Percentiles rank a stretch among this genome's conserved stretches.
Conservation (phyloP, 2,888 invertebrate species). For the Globia sparganii region DNA sequence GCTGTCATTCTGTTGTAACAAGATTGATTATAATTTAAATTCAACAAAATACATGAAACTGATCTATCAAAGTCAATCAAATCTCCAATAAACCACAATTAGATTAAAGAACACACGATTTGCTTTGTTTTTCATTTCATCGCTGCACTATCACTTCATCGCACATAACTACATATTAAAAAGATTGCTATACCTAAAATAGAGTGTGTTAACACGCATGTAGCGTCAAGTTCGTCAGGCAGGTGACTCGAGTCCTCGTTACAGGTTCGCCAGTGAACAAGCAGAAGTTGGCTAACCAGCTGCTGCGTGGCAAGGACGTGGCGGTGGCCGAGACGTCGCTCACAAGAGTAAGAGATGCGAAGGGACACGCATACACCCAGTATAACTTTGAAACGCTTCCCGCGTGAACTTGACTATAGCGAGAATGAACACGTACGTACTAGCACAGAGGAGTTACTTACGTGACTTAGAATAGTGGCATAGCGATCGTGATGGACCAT, state of each 20-base stretch:
- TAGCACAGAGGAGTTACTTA: not conserved
- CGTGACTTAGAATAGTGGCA: conserved; percentile 38
- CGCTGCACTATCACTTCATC: conserved; percentile 22
- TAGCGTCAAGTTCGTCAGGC: conserved; percentile 71
- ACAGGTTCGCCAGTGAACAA: conserved; percentile 95
- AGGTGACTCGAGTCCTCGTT: conserved; percentile 78
- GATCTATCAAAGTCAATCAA: not conserved
- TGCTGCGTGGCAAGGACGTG: conserved; percentile 92
- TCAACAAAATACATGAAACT: not conserved
- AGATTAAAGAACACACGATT: conserved; percentile 2
- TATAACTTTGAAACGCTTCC: conserved; percentile 83
- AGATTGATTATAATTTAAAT: not conserved
- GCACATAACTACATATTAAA: conserved; percentile 10
- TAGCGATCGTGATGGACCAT: conserved; percentile 49
- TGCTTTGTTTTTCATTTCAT: conserved; percentile 37
- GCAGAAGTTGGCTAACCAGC: conserved; percentile 95
- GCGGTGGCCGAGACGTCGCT: conserved; percentile 94
- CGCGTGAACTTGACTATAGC: conserved; percentile 74
- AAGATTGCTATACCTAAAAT: conserved; percentile 22
- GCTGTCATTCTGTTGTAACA: not conserved
- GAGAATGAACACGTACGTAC: conserved; percentile 67
- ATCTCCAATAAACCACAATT: conserved; percentile 14
- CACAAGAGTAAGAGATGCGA: conserved; percentile 93
- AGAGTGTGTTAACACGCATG: conserved; percentile 44
- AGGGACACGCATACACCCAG: conserved; percentile 74